Evolutionary conservation across 1,140 invertebrate species (phyloP), one percentile per base, ranked within the genome.

Genomic region (Apolygus lucorum): DNA sequence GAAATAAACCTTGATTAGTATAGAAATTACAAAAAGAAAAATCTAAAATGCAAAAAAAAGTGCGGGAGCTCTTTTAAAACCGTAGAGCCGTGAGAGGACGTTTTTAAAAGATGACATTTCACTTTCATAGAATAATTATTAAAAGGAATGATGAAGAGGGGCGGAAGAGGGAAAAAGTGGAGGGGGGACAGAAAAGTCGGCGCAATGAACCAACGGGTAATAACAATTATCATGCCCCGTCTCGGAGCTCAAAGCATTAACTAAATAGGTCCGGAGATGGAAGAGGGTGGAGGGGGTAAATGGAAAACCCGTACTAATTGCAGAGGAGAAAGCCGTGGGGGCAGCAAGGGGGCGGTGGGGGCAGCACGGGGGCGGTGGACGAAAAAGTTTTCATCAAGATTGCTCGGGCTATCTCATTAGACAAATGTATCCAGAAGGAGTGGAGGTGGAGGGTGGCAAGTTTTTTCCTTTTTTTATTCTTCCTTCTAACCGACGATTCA

Each of bases 361-460:
- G 34, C 4, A 42, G 17, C 4, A 42, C 17, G 34, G 4, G 34
- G 34, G 34, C 34, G 34, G 17, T 4, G 22, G 54, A 59, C 54
- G 54, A 59, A 59, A 59, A 59, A 59, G 54, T 59, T 59, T 59
- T 59, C 54, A 59, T 59, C 54, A 59, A 59, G 54, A 59, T 59
- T 59, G 54, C 54, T 24, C 11, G 54, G 22, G 54, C 54, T 13
- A 59, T 59, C 54, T 59, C 54, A 59, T 59, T 59, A 59, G 54
- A 59, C 54, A 59, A 59, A 59, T 59, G 54, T 59, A 59, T 59
- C 54, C 54, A 24, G 54, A 59, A 59, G 54, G 2, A 21, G 54
- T 24, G 54, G 54, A 59, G 22, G 54, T 8, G 54, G 11, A 59
- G 54, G 22, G 54, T 8, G 54, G 8, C 8, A 49, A 17, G 34